phyloP scores from a whole-genome alignment of 2,113 vertebrate species.

The Tautogolabrus adspersus region DNA sequence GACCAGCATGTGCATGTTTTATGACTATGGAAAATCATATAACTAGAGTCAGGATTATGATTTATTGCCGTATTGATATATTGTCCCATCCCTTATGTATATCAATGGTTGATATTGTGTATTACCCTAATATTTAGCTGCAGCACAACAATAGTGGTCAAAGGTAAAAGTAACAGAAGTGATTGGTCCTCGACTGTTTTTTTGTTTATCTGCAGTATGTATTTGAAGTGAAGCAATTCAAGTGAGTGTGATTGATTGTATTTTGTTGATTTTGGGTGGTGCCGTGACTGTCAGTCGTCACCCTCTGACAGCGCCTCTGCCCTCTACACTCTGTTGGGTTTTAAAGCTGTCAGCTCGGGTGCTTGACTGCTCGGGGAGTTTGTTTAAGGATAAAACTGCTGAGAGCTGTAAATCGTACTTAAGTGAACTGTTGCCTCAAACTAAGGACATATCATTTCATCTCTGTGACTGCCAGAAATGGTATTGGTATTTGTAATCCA shows the following conservation, averaged over 20 bases:
- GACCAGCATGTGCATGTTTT: no score
- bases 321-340: conserved; percentile 64
- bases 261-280: conserved; percentile 44
- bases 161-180: neutral
- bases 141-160: no score
- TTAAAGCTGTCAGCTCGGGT: conserved; percentile 65
- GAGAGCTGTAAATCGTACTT: conserved; percentile 56
- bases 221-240: conserved; percentile 17
- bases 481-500: neutral
- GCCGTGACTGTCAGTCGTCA: conserved; percentile 60
- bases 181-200: neutral
- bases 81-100: no score
- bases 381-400: conserved; percentile 60
- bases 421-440: conserved; percentile 33
- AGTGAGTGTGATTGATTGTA: conserved; percentile 50
- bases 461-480: neutral
- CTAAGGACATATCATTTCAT: conserved; percentile 11
- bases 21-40: no score
- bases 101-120: no score
- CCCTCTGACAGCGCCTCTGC: conserved; percentile 70
- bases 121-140: no score
- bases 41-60: no score
- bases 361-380: conserved; percentile 58
- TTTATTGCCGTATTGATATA: no score
- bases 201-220: conserved; percentile 1